These are phyloP conservation scores for Netelia fuscicornis DNA, from an alignment of 2,888 invertebrate genomes.

Conservation along the genomic window DNA sequence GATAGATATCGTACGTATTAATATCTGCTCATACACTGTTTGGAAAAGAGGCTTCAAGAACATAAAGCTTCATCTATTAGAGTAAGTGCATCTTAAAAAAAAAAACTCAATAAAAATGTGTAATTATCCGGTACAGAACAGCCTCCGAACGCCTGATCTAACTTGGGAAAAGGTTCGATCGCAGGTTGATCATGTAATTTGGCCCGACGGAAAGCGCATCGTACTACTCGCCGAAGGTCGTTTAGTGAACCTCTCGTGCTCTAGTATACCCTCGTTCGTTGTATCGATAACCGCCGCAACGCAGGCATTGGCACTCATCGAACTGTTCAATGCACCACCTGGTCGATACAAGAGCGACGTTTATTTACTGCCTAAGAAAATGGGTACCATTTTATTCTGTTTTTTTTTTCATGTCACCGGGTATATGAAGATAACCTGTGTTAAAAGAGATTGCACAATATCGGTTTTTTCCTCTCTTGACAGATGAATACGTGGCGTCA, in stretches of 20 bases:
- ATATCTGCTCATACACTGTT: background rate
- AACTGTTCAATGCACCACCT: conserved; percentile 97
- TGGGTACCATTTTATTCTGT: conserved; percentile 88
- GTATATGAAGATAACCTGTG: background rate
- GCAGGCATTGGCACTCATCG: conserved; percentile 98
- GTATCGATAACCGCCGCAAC: conserved; percentile 99
- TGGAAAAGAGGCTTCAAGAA: background rate
- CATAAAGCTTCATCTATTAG: background rate
- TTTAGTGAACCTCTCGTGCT: conserved; percentile 97
- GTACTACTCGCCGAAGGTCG: conserved; percentile 97
- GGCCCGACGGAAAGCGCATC: conserved; percentile 98
- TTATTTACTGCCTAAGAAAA: conserved; percentile 98
- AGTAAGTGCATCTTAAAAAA: background rate
- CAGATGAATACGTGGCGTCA: conserved; percentile 99
- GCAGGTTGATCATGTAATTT: conserved; percentile 99
- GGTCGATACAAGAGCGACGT: conserved; percentile 99
- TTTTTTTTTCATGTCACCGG: background rate
- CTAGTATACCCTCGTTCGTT: conserved; percentile 98
- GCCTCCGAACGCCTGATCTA: conserved; percentile 96
- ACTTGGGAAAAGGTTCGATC: conserved; percentile 99
- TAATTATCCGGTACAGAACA: conserved; percentile 87
- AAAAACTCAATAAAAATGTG: conserved; percentile 1
- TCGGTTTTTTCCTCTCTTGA: conserved; percentile 66
- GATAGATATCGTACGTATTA: conserved; percentile 92
- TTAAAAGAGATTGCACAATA: conserved; percentile 40